phyloP scores from a whole-genome alignment of 2,888 invertebrate genomes.

The Platycheirus albimanus region DNA sequence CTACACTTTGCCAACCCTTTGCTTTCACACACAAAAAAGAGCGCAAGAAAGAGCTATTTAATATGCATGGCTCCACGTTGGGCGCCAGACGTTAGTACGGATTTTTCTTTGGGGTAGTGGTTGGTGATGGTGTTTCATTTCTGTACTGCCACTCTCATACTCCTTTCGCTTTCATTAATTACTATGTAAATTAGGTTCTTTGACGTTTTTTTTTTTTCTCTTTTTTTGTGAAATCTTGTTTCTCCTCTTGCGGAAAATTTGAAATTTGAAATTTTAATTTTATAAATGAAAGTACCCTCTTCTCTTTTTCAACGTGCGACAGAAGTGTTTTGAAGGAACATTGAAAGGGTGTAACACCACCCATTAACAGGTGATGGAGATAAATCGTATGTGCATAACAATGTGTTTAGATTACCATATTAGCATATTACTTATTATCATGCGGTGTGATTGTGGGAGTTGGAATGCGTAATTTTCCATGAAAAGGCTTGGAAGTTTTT shows the following conservation, averaged over 20 bases:
- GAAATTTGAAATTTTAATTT: constrained; percentile 67
- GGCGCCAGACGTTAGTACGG: constrained; percentile 14
- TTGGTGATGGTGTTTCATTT: constrained; percentile 17
- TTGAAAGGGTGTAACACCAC: background rate
- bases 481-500: too few relatives aligned
- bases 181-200: constrained; percentile 66
- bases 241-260: constrained; percentile 47
- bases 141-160: background rate
- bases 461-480: too few relatives aligned
- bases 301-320: constrained; percentile 7
- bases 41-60: constrained; percentile 35
- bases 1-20: constrained; percentile 14
- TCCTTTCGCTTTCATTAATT: constrained; percentile 52
- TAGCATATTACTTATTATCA: constrained; percentile 53
- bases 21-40: background rate
- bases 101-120: background rate
- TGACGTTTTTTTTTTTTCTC: background rate
- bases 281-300: constrained; percentile 39
- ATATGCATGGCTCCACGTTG: constrained; percentile 63
- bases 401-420: constrained; percentile 41
- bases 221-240: constrained; percentile 20
- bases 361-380: constrained; percentile 37
- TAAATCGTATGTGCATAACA: constrained; percentile 28
- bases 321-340: constrained; percentile 4
- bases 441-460: constrained; percentile 6